Evolutionary conservation across 2,888 invertebrate species (phyloP), one percentile per base, ranked within the genome.

Genomic region (Euspilapteryx auroguttella): DNA sequence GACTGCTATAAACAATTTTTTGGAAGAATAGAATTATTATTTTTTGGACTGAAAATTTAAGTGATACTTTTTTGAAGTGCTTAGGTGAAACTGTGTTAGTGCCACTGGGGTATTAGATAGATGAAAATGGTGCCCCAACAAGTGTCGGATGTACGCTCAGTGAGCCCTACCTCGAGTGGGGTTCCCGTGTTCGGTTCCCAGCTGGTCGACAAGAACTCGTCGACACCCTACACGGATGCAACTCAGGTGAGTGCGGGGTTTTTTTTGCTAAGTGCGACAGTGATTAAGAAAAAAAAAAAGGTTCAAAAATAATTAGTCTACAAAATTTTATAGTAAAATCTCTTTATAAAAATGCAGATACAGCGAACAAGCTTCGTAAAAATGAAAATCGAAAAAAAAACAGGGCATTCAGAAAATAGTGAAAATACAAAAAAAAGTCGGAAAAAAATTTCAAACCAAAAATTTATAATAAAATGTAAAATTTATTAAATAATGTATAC

Each of bases 161-260:
- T 79, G 63, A 78, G 80, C 43, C 81, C 82, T 34, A 77, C 82
- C 30, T 78, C 79, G 52, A 81, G 79, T 59, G 81, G 81, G 47
- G 73, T 79, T 43, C 83, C 86, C 40, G 79, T 89, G 54, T 95
- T 95, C 75, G 94, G 95, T 45, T 95, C 94, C 32, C 88, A 91
- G 63, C 81, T 87, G 49, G 88, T 96, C 65, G 87, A 89, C 78
- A 87, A 90, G 69, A 88, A 89, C 63, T 94, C 95, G 17, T 80
- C 86, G 30, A 97, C 96, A 34, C 97, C 97, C 34, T 98, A 98
- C 79, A 92, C 95, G 54, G 97, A 98, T 81, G 97, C 97, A 37
- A 98, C 97, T 47, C 90, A 92, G 90, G 93, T 93, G 79, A 85
- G 83, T 76, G 23, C 9, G n/a, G n/a, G n/a, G n/a, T n/a, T n/a